phyloP scores from a whole-genome alignment of 2,888 invertebrate species.

The Rhagium mordax region DNA sequence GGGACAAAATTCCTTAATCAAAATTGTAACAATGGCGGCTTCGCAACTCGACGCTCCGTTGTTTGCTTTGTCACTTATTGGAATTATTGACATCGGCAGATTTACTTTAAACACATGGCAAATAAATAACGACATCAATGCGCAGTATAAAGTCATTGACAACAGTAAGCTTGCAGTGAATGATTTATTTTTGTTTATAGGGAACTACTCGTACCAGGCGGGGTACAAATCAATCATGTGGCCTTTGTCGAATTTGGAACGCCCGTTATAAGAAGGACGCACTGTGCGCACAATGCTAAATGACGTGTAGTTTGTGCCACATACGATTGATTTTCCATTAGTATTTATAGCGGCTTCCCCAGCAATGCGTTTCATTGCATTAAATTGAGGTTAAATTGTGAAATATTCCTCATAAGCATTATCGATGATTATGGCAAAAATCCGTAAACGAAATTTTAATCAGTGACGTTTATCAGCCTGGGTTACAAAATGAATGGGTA shows the following conservation, averaged over 20 bases:
- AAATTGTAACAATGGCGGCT: neutral
- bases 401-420: neutral
- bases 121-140: too few relatives aligned
- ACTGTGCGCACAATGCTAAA: neutral
- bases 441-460: neutral
- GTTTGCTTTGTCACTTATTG: neutral
- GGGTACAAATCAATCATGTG: too few relatives aligned
- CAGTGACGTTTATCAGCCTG: neutral
- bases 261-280: neutral
- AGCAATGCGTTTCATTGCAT: neutral
- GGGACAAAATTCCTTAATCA: neutral
- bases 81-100: neutral
- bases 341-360: neutral
- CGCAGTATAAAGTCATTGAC: too few relatives aligned
- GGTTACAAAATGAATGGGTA: neutral
- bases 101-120: too few relatives aligned
- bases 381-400: conserved; percentile 12
- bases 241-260: too few relatives aligned
- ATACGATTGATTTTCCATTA: neutral
- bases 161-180: too few relatives aligned
- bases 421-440: neutral
- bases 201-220: too few relatives aligned
- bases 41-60: neutral
- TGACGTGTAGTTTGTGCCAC: neutral
- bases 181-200: too few relatives aligned